These are phyloP conservation scores for Xylocampa areola DNA, from an alignment of 2,888 invertebrate species.

Conservation along the genomic window DNA sequence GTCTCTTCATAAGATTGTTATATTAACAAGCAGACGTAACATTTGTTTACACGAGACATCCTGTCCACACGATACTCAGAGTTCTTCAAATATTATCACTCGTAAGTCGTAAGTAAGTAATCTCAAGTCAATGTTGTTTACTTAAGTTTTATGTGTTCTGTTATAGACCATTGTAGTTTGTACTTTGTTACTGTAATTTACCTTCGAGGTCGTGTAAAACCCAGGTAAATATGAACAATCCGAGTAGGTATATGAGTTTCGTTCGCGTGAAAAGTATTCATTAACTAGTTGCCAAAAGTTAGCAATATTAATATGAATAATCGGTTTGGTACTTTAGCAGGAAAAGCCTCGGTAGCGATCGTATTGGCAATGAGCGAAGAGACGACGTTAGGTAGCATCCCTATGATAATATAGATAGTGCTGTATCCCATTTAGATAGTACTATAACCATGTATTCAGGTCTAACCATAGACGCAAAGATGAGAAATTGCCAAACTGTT, in stretches of 20 bases:
- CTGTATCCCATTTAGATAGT: no score
- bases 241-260: background rate
- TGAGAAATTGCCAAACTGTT: no score
- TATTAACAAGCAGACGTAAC: constrained; percentile 5
- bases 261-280: no score
- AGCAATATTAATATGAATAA: no score
- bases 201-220: background rate
- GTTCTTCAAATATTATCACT: constrained; percentile 12
- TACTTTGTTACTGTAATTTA: background rate
- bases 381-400: no score
- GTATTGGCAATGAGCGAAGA: no score
- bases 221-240: background rate
- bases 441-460: no score
- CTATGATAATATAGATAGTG: no score
- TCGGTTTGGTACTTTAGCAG: no score
- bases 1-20: constrained; percentile 2
- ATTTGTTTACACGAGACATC: constrained; percentile 11
- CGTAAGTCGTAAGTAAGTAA: constrained; percentile 5
- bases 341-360: no score
- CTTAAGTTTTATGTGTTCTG: background rate
- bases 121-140: background rate
- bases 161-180: constrained; percentile 4
- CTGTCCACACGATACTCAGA: constrained; percentile 3
- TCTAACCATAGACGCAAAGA: no score
- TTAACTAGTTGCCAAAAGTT: no score